Evolutionary conservation across 2,888 invertebrate genomes (phyloP).

Genomic region (Alviniconcha strummeri): DNA sequence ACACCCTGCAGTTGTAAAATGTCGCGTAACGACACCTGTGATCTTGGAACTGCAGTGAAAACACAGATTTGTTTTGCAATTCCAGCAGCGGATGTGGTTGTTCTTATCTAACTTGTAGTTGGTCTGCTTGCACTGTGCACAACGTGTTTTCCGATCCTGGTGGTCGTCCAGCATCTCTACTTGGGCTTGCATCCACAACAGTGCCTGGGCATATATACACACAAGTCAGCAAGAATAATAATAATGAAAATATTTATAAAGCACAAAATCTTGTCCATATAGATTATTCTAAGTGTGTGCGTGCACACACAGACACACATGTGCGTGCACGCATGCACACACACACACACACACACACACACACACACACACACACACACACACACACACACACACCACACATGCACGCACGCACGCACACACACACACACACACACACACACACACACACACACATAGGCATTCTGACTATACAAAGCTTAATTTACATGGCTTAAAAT

Average conservation of each 20-base stretch:
- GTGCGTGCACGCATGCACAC: not conserved
- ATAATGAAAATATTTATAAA: not conserved
- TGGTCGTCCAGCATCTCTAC: slow-evolving; percentile 44
- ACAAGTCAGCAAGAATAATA: not conserved
- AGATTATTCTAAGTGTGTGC: too few species aligned
- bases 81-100: slow-evolving; percentile 64
- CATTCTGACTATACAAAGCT: too few species aligned
- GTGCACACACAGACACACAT: not conserved
- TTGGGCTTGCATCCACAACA: slow-evolving; percentile 43
- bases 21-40: slow-evolving; percentile 51
- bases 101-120: slow-evolving; percentile 52
- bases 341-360: slow-evolving; percentile 9
- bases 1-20: slow-evolving; percentile 50
- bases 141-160: slow-evolving; percentile 34
- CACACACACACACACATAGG: too few species aligned
- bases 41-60: slow-evolving; percentile 54
- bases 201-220: slow-evolving; percentile 38
- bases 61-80: slow-evolving; percentile 57
- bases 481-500: too few species aligned
- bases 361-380: not conserved
- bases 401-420: not conserved
- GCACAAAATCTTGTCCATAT: too few species aligned
- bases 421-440: not conserved
- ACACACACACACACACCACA: not conserved
- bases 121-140: slow-evolving; percentile 55